Evolutionary conservation across 1,140 invertebrate genomes (phyloP), one percentile per base, ranked within the genome.

Genomic region (Sarcophaga peregrina): DNA sequence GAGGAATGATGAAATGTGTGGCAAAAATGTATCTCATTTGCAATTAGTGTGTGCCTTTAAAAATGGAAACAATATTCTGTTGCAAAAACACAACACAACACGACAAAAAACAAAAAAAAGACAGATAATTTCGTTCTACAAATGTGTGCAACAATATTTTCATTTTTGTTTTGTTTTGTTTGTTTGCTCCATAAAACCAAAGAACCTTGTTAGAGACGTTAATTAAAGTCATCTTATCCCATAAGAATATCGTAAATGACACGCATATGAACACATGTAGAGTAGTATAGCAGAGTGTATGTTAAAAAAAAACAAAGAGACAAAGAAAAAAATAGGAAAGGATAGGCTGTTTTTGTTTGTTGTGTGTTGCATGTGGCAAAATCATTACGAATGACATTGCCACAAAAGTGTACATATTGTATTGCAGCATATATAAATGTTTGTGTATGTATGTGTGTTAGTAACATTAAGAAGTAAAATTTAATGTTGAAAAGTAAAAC

Each of bases 191-290:
- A 68, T 68, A 68, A 68, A 68, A 68, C 62, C 62, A 68, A 58
- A 68, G 62, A 68, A 68, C 62, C 62, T 68, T 68, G 62, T 68
- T 68, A 68, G 50, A 52, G 62, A 68, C 62, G 20, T 68, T 68
- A 68, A 68, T 68, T 68, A 68, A 68, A 68, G 62, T 20, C 62
- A 68, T 68, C 62, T 68, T 68, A 68, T 68, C 62, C 62, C 62
- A 15, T 20, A 68, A 68, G 62, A 68, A 68, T 20, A 68, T 68
- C 62, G 9, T 68, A 25, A 68, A 68, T 68, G 62, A 68, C 20
- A 20, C 62, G 62, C 62, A 68, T 20, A 20, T 20, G 17, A 68
- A 58, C n/a, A n/a, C 15, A 13, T 15, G 54, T 37, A 37, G 25
- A 37, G 25, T 37, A 37, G 25, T 37, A 37, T 37, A 37, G 25